Base-by-base conservation (phyloP, 2,113 vertebrate genomes). In the Vidua chalybeata region DNA sequence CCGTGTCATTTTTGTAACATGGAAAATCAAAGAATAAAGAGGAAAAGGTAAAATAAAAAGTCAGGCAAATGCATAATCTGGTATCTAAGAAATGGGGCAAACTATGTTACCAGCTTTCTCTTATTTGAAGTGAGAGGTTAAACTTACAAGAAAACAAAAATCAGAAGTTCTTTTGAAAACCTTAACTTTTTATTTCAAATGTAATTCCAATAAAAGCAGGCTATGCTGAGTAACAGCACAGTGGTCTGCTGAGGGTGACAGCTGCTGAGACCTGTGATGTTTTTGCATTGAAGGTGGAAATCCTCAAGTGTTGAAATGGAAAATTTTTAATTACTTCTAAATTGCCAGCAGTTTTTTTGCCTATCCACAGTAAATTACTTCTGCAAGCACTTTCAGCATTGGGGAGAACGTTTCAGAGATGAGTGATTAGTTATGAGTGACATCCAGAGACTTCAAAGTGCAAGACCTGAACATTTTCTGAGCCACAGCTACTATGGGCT, bases 1-100 rank as follows among this genome's bases (percentile, higher is more conserved):
- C 83, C 3, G 24, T 89, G 80, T 93, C 88, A 95, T 93, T 82
- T 79, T 30, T 46, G 62, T 84, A 69, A 90, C 49, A 64, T 3
- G 23, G 82, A 95, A 96, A 92, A 94, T 93, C 68, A 92, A 93
- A 87, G 90, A 75, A 64, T n/a, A 89, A 75, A 61, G 45, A 87
- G 61, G 41, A 89, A 78, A 94, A 87, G 61, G 61, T 84, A 80
- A 84, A 93, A 92, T 39, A 52, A 90, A 93, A 94, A 83, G 64
- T 46, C 52, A 82, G 54, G 63, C 62, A 88, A 88, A 64, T 49
- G 16, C 54, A 21, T 75, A 75, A 56, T 4, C 1, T 30, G 63
- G 73, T 24, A 67, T 26, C 33, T 75, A 81, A 86, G n/a, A 93
- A 84, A 77, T 2, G 23, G 43, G 79, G 26, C 18, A 84, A 71